A percentile compares a stretch with the other conserved stretches of the same genome.
These are phyloP conservation scores for Aleiodes testaceus DNA, from an alignment of 2,888 invertebrate species.

Conservation along the genomic window DNA sequence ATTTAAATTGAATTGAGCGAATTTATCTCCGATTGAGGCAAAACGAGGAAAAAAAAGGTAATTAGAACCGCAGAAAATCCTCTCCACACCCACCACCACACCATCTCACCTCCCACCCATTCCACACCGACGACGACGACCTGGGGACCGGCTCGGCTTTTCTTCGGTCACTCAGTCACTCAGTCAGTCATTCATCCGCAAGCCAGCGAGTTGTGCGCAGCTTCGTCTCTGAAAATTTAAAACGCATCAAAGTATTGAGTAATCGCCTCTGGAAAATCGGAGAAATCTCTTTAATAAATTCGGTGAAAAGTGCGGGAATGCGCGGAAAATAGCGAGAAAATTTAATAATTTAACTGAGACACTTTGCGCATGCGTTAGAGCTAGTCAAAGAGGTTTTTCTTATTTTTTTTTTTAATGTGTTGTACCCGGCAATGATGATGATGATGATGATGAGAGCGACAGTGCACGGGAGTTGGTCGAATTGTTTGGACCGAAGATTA, in stretches of 20 bases:
- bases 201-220: conserved; percentile 39
- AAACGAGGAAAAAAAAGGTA: conserved; percentile 20
- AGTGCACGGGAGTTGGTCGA: conserved; percentile 33
- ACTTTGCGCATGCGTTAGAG: conserved; percentile 15
- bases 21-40: conserved; percentile 16
- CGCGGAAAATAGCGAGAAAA: background rate
- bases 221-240: conserved; percentile 14
- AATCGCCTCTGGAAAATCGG: background rate
- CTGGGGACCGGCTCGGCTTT: conserved; percentile 26
- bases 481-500: conserved; percentile 2
- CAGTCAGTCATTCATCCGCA: conserved; percentile 55
- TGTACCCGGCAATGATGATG: conserved; percentile 33
- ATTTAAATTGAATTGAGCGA: too few relatives aligned
- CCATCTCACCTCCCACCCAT: conserved; percentile 32
- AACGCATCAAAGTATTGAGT: background rate
- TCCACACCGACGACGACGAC: conserved; percentile 27
- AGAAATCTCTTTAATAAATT: background rate
- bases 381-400: conserved; percentile 4
- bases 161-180: conserved; percentile 56
- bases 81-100: conserved; percentile 20
- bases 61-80: conserved; percentile 6
- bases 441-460: conserved; percentile 33
- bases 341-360: conserved; percentile 2
- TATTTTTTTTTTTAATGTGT: conserved; percentile 12
- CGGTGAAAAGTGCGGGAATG: background rate